Evolutionary conservation across 2,888 invertebrate genomes (phyloP).

Genomic region (Sepioteuthis lessoniana): DNA sequence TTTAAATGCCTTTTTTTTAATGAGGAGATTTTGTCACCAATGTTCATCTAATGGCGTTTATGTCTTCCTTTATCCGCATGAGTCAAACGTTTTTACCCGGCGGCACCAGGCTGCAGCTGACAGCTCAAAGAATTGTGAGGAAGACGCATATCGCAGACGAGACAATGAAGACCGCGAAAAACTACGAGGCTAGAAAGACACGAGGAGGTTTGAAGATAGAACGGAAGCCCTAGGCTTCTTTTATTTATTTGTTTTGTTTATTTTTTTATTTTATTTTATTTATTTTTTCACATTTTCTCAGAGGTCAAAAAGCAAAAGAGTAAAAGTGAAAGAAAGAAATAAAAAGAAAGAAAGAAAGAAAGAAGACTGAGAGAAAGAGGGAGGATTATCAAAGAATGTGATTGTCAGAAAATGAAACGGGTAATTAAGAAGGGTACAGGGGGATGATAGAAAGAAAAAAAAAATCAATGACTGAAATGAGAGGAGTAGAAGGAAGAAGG

Average conservation of each 20-base stretch:
- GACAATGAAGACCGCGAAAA: not conserved
- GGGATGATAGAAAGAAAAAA: too few relatives aligned
- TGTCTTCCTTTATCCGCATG: not conserved
- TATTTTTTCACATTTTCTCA: not conserved
- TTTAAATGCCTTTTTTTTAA: not conserved
- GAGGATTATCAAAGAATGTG: not conserved
- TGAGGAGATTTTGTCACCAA: not conserved
- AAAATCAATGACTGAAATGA: too few relatives aligned
- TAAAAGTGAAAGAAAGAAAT: not conserved
- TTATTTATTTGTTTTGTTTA: too few relatives aligned
- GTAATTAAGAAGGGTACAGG: too few relatives aligned
- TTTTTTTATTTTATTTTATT: too few relatives aligned
- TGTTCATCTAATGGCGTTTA: not conserved
- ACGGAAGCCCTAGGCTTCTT: not conserved
- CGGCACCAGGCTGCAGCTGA: not conserved
- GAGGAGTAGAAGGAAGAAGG: too few relatives aligned
- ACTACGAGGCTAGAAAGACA: not conserved
- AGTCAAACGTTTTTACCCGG: not conserved
- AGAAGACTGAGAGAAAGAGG: not conserved
- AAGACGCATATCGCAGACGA: not conserved
- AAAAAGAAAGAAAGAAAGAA: too few relatives aligned
- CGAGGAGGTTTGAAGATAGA: not conserved
- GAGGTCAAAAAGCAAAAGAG: not conserved
- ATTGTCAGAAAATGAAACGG: too few relatives aligned
- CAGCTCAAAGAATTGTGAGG: not conserved